Evolutionary conservation across 2,113 vertebrate species (phyloP), one percentile per base, ranked within the genome.

Genomic region (Nematolebias whitei): DNA sequence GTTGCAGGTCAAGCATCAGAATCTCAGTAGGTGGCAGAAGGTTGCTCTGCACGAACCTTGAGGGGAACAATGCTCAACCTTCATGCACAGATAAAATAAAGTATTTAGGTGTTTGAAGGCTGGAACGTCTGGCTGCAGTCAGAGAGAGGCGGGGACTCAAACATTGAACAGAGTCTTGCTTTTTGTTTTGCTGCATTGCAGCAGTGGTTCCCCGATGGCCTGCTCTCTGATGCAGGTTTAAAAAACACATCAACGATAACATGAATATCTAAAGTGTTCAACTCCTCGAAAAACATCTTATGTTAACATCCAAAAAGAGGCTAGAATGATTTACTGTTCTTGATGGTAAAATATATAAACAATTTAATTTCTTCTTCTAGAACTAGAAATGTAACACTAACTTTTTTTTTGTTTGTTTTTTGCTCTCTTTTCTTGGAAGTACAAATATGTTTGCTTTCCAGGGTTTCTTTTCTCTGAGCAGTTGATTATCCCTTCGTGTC

Each of bases 131-230:
- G 66, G 61, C 39, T 47, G 26, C 53, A 56, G 40, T 53, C 19
- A 54, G 40, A 71, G 53, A 20, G 43, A 41, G 18, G 35, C 29
- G 39, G n/a, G 12, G 15, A 58, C 52, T 70, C n/a, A 64, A 60
- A 64, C 63, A 43, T 61, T 84, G 74, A 81, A 87, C 67, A 74
- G 80, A 89, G 86, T 85, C 81, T 71, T 18, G 7, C 8, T 35
- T 86, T 89, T 91, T 90, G 87, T 78, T 92, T 89, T 92, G 87
- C 90, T 92, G 92, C 92, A 93, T 86, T 93, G 92, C 92, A 92
- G 92, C 82, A 87, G 72, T 68, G 26, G 49, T 80, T 87, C 66
- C 70, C 79, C 86, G 62, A 5, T 55, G 77, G 70, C 49, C 63
- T 26, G 61, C 54, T 74, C 60, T 63, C 71, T 73, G 38, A 74